Percentiles rank a stretch among this genome's conserved stretches.
These are phyloP conservation scores for Drosophila auraria DNA, from an alignment of 1,140 invertebrate genomes.

Conservation along the genomic window DNA sequence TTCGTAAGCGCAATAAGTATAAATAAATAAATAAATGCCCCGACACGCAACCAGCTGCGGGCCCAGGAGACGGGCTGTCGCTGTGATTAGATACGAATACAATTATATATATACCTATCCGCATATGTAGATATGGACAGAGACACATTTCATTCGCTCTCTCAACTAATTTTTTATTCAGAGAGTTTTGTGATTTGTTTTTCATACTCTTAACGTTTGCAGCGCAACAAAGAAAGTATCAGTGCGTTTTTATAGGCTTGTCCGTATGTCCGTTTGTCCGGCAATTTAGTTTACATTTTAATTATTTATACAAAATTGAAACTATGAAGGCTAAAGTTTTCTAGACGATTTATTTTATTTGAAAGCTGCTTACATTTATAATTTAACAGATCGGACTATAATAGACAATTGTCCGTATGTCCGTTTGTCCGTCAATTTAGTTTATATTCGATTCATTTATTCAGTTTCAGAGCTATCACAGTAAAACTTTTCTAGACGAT, in stretches of 20 bases:
- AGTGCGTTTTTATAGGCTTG: too few relatives aligned
- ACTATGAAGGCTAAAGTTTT: too few relatives aligned
- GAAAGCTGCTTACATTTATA: too few relatives aligned
- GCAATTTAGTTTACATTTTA: not conserved
- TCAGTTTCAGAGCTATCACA: not conserved
- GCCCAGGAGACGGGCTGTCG: slow-evolving; percentile 69
- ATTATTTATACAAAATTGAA: not conserved
- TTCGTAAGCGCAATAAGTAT: slow-evolving; percentile 50
- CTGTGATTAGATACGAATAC: slow-evolving; percentile 75
- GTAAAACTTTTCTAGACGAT: too few relatives aligned
- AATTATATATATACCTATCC: slow-evolving; percentile 34
- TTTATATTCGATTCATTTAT: not conserved
- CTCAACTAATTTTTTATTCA: slow-evolving; percentile 49
- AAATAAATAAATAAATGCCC: slow-evolving; percentile 65
- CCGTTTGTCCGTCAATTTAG: not conserved
- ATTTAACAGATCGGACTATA: too few relatives aligned
- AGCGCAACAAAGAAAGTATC: slow-evolving; percentile 2
- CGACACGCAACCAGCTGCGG: slow-evolving; percentile 65
- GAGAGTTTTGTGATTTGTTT: slow-evolving; percentile 16
- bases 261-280: not conserved
- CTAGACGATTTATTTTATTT: too few relatives aligned
- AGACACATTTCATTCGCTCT: slow-evolving; percentile 33
- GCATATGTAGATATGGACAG: slow-evolving; percentile 17
- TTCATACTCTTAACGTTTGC: not conserved
- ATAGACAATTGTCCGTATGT: not conserved